Evolutionary conservation across 2,113 vertebrate species (phyloP), one percentile per base, ranked within the genome.

Genomic region (Oophaga pumilio): DNA sequence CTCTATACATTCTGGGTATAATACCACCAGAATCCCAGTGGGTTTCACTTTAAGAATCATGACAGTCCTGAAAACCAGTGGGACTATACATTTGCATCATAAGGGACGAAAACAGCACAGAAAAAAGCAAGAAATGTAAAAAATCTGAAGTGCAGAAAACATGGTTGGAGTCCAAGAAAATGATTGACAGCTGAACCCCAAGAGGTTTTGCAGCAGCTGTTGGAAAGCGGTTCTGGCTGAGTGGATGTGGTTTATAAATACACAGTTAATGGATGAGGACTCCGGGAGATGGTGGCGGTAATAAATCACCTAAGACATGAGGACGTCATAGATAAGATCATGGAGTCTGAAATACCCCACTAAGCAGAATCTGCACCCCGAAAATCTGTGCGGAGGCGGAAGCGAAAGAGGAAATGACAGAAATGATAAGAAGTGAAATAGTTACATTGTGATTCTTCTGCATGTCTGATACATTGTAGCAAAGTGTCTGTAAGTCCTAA

Each of bases 121-220:
- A 15, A 12, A 20, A 74, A 74, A 18, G 8, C 28, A 11, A 22
- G 33, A 10, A 8, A 43, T 49, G 11, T 76, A n/a, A 69, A 33
- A 13, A 28, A 15, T 28, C 24, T 15, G 15, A 78, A 78, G 7
- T 15, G 13, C 57, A 24, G 22, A 78, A 78, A 56, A 4, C 12
- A 17, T 56, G 76, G 76, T n/a, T 7, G 8, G 24, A 22, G 18
- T 49, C 71, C 22, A 79, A 33, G 15, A 6, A 17, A 53, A 20
- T 57, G 76, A 79, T 57, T 79, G 76, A 79, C 76, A 59, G 76
- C 14, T 17, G 8, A n/a, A 28, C 15, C 53, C 20, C 53, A 79
- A 59, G 53, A 26, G 76, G 76, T 59, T 79, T 79, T 28, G 76
- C 76, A 79, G 76, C 76, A 79, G 76, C 76, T 79, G 76, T 79